A percentile compares a stretch with the other conserved stretches of the same genome.
Evolutionary conservation across 2,888 invertebrate genomes (phyloP).

Genomic region (Philopedon plagiatum): DNA sequence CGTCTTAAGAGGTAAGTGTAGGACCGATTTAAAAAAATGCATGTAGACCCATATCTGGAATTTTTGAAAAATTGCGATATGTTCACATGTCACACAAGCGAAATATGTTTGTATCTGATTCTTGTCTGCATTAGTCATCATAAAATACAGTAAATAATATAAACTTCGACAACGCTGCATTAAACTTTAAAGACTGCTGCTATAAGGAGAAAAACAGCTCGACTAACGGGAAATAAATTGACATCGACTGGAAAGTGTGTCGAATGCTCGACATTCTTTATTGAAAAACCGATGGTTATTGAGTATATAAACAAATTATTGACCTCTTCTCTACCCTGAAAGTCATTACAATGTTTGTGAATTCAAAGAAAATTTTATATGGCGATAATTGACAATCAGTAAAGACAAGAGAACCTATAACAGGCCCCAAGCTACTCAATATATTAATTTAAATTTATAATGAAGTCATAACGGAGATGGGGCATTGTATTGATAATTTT

Average conservation of each 20-base stretch:
- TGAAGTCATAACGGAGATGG: too few relatives aligned
- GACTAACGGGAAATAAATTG: constrained; percentile 50
- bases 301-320: constrained; percentile 1
- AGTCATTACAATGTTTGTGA: too few relatives aligned
- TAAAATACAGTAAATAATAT: background rate
- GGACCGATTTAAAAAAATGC: background rate
- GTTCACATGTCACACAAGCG: too few relatives aligned
- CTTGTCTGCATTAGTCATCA: too few relatives aligned
- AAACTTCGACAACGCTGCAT: background rate
- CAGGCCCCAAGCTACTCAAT: too few relatives aligned
- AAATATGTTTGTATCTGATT: too few relatives aligned
- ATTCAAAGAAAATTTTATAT: background rate
- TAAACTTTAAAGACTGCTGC: background rate
- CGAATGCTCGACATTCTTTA: constrained; percentile 48
- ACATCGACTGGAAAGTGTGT: constrained; percentile 50
- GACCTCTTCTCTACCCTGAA: background rate
- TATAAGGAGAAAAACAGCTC: constrained; percentile 35
- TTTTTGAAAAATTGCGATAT: too few relatives aligned
- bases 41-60: too few relatives aligned
- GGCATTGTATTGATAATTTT: too few relatives aligned
- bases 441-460: too few relatives aligned
- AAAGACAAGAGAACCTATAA: too few relatives aligned
- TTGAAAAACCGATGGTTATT: constrained; percentile 38
- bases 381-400: too few relatives aligned
- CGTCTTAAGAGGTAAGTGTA: constrained; percentile 80